Evolutionary conservation across 2,888 invertebrate genomes (phyloP).

Genomic region (Hartigia nigra): DNA sequence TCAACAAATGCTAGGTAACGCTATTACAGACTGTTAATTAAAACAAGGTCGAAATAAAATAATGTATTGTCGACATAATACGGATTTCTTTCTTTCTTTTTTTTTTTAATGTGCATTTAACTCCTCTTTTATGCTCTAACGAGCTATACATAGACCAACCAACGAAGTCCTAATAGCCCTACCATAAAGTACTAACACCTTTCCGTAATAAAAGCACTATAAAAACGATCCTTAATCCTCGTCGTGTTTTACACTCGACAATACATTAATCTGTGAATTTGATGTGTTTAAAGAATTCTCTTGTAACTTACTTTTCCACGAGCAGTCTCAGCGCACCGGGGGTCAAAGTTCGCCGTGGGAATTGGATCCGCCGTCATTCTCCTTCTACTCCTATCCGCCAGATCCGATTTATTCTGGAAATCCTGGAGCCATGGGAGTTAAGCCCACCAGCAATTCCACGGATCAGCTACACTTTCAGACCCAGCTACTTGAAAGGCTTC

Average conservation of each 20-base stretch:
- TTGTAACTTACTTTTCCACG: conserved; percentile 3
- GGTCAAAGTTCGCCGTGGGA: conserved; percentile 61
- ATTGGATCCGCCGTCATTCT: conserved; percentile 51
- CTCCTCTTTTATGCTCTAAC: not conserved
- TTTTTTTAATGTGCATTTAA: not conserved
- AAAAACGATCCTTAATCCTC: not conserved
- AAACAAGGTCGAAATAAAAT: not conserved
- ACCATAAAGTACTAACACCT: not conserved
- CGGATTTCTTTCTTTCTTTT: not conserved
- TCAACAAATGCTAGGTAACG: conserved; percentile 57
- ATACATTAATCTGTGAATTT: not conserved
- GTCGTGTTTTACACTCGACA: not conserved
- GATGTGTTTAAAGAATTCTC: not conserved
- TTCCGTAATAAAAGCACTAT: not conserved
- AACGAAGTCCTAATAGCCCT: not conserved
- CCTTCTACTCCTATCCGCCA: conserved; percentile 53
- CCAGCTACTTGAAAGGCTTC: conserved; percentile 69
- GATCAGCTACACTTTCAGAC: conserved; percentile 66
- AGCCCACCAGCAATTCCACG: conserved; percentile 43
- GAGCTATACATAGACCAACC: not conserved
- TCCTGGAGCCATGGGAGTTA: conserved; percentile 44
- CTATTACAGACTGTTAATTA: conserved; percentile 5
- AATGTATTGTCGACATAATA: conserved; percentile 1
- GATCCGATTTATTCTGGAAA: conserved; percentile 50
- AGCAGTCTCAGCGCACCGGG: conserved; percentile 41